phyloP scores from a whole-genome alignment of 2,113 vertebrate genomes.

The Steatornis caripensis region DNA sequence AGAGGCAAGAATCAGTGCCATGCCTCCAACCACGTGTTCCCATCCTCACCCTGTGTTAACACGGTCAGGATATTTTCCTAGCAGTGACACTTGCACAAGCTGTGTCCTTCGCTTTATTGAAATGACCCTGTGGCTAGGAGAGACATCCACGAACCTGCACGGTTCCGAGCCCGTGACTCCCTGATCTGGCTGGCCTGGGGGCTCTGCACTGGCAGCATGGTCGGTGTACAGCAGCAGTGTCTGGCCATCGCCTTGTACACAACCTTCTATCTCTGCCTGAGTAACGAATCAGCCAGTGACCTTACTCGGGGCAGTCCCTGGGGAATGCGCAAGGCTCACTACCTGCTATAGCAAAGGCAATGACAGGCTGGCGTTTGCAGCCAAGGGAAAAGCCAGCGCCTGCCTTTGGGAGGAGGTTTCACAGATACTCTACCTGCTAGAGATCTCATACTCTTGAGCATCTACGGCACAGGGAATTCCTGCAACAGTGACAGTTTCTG shows the following conservation, averaged over 20 bases:
- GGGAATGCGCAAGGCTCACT: background rate
- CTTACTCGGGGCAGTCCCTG: background rate
- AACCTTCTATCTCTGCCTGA: background rate
- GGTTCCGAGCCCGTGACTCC: background rate
- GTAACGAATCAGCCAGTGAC: background rate
- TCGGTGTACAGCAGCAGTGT: accelerated
- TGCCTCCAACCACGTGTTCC: accelerated
- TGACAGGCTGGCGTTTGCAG: conserved; percentile 15
- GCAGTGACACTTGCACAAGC: background rate
- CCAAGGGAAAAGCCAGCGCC: conserved; percentile 7
- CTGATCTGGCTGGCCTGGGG: background rate
- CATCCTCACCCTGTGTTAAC: background rate
- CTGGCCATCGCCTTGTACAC: background rate
- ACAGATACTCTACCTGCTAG: conserved; percentile 86
- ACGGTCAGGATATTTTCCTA: background rate
- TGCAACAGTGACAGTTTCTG: conserved; percentile 85
- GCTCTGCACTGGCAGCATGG: accelerated
- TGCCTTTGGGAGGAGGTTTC: conserved; percentile 33
- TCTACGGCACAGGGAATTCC: conserved; percentile 85
- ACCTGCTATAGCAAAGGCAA: conserved; percentile 31
- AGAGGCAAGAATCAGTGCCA: background rate
- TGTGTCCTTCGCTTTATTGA: background rate
- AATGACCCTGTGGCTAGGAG: background rate
- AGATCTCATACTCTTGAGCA: conserved; percentile 85
- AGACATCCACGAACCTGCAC: background rate